phyloP scores from a whole-genome alignment of 2,888 invertebrate species.

The Campoplex nolae region DNA sequence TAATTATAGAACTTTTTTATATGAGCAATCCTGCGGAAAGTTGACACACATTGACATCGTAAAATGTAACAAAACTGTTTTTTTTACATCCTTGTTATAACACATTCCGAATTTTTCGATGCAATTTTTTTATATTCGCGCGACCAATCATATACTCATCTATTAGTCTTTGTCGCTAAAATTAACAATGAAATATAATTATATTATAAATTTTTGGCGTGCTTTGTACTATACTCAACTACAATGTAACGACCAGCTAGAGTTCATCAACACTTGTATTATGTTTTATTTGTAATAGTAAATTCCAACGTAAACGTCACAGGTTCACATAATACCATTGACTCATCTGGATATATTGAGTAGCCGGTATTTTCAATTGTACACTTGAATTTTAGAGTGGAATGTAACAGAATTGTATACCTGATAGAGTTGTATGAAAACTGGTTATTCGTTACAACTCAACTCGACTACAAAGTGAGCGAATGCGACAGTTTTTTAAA shows the following conservation, averaged over 20 bases:
- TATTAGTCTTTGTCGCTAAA: no score
- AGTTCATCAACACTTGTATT: not conserved
- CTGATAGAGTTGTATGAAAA: slow-evolving; percentile 31
- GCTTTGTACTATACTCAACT: not conserved
- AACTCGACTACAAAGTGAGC: slow-evolving; percentile 33
- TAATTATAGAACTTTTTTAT: slow-evolving; percentile 13
- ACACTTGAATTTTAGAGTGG: not conserved
- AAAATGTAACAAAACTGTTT: not conserved
- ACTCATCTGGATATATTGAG: not conserved
- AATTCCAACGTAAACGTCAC: not conserved
- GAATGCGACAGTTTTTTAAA: slow-evolving; percentile 20
- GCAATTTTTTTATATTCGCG: not conserved
- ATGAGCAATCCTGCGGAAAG: not conserved
- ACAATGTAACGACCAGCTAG: not conserved
- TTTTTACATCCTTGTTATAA: not conserved
- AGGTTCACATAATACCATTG: not conserved
- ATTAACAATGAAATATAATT: not conserved
- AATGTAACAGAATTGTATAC: not conserved
- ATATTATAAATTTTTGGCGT: not conserved
- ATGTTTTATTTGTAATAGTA: not conserved
- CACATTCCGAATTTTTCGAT: not conserved
- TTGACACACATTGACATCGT: not conserved
- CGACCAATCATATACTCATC: not conserved
- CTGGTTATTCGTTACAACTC: slow-evolving; percentile 49
- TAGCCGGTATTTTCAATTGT: not conserved